Percentiles rank a stretch among this genome's conserved stretches.
Evolutionary conservation across 2,797 vertebrate genomes (phyloP).

Genomic region (Microhierax caerulescens): DNA sequence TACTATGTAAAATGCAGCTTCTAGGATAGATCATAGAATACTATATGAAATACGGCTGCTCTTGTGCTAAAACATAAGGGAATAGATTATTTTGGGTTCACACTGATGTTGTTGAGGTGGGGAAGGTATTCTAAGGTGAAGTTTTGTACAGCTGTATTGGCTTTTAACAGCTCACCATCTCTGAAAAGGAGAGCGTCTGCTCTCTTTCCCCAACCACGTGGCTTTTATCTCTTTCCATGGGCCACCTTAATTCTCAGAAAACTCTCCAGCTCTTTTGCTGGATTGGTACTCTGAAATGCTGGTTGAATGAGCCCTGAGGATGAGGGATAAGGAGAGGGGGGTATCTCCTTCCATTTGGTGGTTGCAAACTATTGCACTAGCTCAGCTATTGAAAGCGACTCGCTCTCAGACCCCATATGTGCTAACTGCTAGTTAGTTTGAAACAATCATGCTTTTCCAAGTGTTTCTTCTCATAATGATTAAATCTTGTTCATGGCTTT

Average conservation of each 20-base stretch:
- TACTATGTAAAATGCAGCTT: not conserved
- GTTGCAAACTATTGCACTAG: not conserved
- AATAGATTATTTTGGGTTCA: not conserved
- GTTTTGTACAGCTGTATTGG: not conserved
- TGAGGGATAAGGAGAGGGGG: not conserved
- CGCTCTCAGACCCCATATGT: fast-evolving
- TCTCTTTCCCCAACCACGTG: not conserved
- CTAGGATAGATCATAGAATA: fast-evolving
- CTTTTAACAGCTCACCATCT: not conserved
- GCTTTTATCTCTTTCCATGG: not conserved
- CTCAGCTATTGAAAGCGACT: not conserved
- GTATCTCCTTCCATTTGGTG: not conserved
- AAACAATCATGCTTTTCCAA: not conserved
- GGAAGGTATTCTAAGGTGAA: not conserved
- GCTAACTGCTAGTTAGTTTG: not conserved
- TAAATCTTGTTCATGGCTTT: not conserved
- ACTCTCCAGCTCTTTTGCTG: not conserved
- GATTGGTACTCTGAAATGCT: not conserved
- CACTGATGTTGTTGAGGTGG: not conserved
- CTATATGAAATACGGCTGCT: not conserved
- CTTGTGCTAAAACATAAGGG: not conserved
- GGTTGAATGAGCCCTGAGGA: not conserved
- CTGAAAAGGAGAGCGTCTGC: not conserved
- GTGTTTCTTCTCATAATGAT: not conserved
- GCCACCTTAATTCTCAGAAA: not conserved